phyloP scores from a whole-genome alignment of 2,113 vertebrate genomes.

The Lepus americanus region DNA sequence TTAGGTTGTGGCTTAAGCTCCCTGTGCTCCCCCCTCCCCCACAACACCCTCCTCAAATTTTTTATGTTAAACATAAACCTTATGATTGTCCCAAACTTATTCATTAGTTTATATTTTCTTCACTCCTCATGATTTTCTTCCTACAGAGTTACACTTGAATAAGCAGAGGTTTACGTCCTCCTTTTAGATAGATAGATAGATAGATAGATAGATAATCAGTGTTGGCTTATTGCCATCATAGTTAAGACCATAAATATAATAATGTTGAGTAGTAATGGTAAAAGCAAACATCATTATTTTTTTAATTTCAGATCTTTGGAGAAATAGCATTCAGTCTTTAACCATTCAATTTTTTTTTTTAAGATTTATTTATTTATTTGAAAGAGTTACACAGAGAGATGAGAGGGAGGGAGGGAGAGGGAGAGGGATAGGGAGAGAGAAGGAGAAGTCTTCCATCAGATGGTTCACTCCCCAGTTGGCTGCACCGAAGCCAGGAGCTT shows the following conservation, averaged over 20 bases:
- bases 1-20: too few species aligned
- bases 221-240: background rate
- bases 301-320: background rate
- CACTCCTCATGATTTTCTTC: background rate
- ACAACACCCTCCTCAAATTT: background rate
- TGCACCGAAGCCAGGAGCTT: too few species aligned
- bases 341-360: too few species aligned
- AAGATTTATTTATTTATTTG: too few species aligned
- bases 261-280: background rate
- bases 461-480: too few species aligned
- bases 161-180: background rate
- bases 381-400: too few species aligned
- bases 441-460: too few species aligned
- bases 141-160: background rate
- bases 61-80: background rate
- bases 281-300: background rate
- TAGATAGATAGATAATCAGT: background rate
- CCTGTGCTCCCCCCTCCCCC: too few species aligned
- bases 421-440: too few species aligned
- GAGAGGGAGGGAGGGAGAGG: too few species aligned
- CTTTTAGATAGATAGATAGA: background rate
- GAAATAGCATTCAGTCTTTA: background rate
- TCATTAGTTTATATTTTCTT: background rate
- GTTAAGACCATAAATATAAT: background rate
- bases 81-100: background rate